Conservation (phyloP, 2,113 vertebrate genomes). For the Baryphthengus martii region DNA sequence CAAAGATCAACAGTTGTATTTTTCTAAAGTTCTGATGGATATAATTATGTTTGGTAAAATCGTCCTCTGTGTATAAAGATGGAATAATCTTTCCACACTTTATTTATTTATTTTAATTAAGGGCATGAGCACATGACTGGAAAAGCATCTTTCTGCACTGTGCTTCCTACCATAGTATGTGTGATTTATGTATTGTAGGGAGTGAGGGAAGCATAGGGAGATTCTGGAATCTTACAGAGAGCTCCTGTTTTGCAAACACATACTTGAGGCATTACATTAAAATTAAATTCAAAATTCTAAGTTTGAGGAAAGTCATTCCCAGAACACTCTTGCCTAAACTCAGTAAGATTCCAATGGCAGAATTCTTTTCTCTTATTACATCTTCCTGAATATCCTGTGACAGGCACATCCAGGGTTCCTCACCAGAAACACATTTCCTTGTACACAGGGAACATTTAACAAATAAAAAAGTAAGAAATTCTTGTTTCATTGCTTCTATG, state of each 20-base stretch:
- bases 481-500: neutral
- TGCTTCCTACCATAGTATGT: neutral
- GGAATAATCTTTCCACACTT: neutral
- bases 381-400: neutral
- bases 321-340: neutral
- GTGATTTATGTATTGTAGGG: neutral
- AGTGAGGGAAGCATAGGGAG: neutral
- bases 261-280: neutral
- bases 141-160: neutral
- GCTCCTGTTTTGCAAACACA: neutral
- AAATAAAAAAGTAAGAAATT: neutral
- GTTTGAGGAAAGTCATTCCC: neutral
- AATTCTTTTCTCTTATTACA: neutral
- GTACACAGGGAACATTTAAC: neutral
- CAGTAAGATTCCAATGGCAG: neutral
- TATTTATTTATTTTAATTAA: too few relatives aligned
- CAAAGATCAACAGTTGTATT: neutral
- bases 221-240: neutral
- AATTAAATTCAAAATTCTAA: neutral
- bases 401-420: neutral
- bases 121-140: neutral
- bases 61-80: neutral
- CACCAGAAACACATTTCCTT: neutral
- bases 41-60: neutral
- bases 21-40: neutral